Evolutionary conservation across 2,888 invertebrate genomes (phyloP), one percentile per base, ranked within the genome.

Genomic region (Mechanitis mazaeus): DNA sequence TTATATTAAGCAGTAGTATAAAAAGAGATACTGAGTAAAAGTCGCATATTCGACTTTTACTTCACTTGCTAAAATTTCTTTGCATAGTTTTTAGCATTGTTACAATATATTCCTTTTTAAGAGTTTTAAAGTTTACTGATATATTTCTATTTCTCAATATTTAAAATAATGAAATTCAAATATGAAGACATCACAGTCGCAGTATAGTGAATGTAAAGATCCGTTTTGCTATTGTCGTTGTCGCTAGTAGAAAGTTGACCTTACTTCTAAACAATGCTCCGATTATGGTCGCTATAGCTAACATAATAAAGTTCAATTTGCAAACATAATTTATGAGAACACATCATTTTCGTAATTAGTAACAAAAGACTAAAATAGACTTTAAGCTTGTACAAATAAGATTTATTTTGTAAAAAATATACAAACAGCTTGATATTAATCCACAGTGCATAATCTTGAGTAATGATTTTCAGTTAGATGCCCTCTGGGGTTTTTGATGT

Each of bases 381-480:
- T 31, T 50, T 50, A 31, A 47, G 20, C 12, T 31, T 33, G 1
- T 3, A 28, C 35, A 6, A 6, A 54, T 54, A 64, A 63, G 61
- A 54, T 28, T 61, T 11, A 58, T 62, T 58, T 65, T 67, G 4
- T 4, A 54, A 61, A 64, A 57, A 42, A 62, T 53, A 60, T 69
- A 72, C 12, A 35, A 50, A 2, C 28, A 38, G 46, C 54, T 53
- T 31, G 55, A 53, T 64, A 54, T 77, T 71, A 75, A 72, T 76
- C 73, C 75, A 65, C 66, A 58, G 64, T 69, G 66, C 72, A 69
- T 74, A 74, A 75, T 74, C 70, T 86, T 83, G 72, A 72, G 76
- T 81, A 83, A 82, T 81, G 83, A 86, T 78, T 83, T 75, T 80
- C 81, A 86, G 87, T 85, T 81, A 85, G 78, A 80, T 77, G 81